Evolutionary conservation across 2,113 vertebrate genomes (phyloP), one percentile per base, ranked within the genome.

Genomic region (Callithrix jacchus): DNA sequence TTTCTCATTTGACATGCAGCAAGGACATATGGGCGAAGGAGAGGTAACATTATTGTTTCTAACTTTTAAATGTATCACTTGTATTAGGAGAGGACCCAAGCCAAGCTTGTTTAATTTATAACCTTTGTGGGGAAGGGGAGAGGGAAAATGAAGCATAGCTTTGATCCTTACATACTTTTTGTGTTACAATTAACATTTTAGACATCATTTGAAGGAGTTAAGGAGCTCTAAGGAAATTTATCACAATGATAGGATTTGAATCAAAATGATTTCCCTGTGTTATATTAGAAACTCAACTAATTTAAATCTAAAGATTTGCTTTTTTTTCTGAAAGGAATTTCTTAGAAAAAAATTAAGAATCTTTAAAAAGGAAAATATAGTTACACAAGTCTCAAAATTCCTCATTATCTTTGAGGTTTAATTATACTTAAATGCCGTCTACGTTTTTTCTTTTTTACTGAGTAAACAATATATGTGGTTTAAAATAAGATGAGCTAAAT

Each of bases 1-100:
- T 98, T 98, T 98, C 98, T 99, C 98, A 99, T 99, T 99, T 99
- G 98, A 99, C 99, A 99, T 99, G 99, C 99, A 99, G 99, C 99
- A 97, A 99, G 99, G 99, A 99, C 99, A 99, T 99, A 99, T 99
- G 99, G 99, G 99, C 99, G 99, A 99, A 99, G 99, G 99, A 99
- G 99, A 99, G 99, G 99, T 99, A 99, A 99, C 99, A 98, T 97
- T 96, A 98, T 98, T 98, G 97, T 99, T 98, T 99, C 98, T 98
- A 98, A 98, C 97, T 98, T 98, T 98, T 98, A 98, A 98, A 98
- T 99, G 98, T 99, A 95, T 98, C 97, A 98, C 96, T 99, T 99
- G 97, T 98, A 96, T 98, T 93, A 98, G 97, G 95, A 98, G 97
- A 98, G 93, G 96, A 98, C 95, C 95, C 30, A 54, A 96, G 82